These are phyloP conservation scores for Microcebus lehilahytsara DNA, from an alignment of 2,113 vertebrate species.

Conservation along the genomic window DNA sequence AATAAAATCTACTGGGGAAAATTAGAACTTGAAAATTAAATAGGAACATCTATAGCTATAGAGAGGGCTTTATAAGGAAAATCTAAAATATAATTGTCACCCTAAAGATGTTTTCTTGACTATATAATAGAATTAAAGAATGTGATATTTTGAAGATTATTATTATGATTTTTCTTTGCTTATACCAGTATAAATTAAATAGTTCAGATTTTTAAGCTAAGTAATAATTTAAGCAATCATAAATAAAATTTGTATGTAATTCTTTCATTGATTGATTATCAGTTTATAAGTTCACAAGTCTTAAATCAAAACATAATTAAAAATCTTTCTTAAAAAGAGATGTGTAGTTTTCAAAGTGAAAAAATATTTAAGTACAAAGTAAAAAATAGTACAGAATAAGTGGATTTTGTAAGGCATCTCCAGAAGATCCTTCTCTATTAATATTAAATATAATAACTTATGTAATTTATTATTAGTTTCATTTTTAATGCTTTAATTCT, in stretches of 20 bases:
- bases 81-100: not conserved
- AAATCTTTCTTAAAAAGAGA: not conserved
- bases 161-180: not conserved
- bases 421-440: not conserved
- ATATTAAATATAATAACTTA: not conserved
- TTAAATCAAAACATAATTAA: not conserved
- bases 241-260: not conserved
- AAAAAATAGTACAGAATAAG: not conserved
- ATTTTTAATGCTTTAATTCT: not conserved
- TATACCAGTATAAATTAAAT: slow-evolving; percentile 12
- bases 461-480: not conserved
- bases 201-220: not conserved
- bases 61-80: not conserved
- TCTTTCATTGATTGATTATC: slow-evolving; percentile 27
- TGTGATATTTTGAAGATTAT: not conserved
- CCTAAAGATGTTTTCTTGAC: not conserved
- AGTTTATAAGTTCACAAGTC: not conserved
- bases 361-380: not conserved
- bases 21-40: not conserved
- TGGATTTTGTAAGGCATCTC: not conserved
- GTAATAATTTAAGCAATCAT: not conserved
- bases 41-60: not conserved
- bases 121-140: not conserved
- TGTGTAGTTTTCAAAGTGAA: not conserved
- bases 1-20: not conserved